Evolutionary conservation across 2,113 vertebrate genomes (phyloP).

Genomic region (Erythrocebus patas): DNA sequence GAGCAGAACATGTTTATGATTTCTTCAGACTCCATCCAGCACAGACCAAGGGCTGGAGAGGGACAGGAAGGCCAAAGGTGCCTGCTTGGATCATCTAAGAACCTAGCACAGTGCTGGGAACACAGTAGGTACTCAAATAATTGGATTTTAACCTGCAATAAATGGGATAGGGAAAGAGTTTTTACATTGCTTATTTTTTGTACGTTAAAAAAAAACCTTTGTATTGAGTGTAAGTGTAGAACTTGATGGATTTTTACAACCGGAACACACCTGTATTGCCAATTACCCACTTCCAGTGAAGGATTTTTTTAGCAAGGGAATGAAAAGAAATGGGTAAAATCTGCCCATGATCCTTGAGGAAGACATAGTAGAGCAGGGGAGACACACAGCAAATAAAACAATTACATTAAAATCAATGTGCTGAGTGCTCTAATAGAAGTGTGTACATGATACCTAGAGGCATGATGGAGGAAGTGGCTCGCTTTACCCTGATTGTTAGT

Average conservation of each 20-base stretch:
- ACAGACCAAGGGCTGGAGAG: not conserved
- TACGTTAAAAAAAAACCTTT: not conserved
- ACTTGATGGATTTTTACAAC: not conserved
- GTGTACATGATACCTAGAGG: not conserved
- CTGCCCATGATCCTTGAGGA: not conserved
- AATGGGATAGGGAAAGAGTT: not conserved
- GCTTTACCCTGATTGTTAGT: not conserved
- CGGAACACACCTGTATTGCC: not conserved
- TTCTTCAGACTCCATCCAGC: slow-evolving; percentile 23
- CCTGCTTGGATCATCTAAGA: not conserved
- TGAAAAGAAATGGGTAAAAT: not conserved
- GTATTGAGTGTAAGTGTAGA: not conserved
- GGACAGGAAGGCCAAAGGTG: not conserved
- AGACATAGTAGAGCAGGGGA: not conserved
- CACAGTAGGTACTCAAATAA: not conserved
- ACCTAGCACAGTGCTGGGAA: not conserved
- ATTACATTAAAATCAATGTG: not conserved
- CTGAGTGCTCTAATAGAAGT: not conserved
- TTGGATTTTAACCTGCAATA: not conserved
- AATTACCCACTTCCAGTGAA: not conserved
- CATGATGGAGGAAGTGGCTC: not conserved
- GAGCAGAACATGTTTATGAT: not conserved
- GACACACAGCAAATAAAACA: not conserved
- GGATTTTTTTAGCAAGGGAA: not conserved
- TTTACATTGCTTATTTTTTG: not conserved